Evolutionary conservation across 2,113 vertebrate species (phyloP).

Genomic region (Oenanthe melanoleuca): DNA sequence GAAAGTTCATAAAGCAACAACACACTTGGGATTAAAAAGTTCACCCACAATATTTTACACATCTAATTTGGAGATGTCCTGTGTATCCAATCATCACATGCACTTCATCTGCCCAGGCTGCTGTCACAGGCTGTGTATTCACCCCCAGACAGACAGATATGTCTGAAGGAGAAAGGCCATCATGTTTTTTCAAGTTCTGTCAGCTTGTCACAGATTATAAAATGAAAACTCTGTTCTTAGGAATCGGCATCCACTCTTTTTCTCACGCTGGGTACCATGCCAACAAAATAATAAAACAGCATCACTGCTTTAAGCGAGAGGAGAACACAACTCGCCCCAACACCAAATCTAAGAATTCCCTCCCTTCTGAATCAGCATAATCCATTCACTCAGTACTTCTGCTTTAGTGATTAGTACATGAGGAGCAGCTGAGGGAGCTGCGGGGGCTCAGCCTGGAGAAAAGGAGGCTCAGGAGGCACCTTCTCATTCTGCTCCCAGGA

Average conservation of each 20-base stretch:
- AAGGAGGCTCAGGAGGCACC: not conserved
- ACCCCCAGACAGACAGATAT: not conserved
- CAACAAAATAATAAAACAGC: not conserved
- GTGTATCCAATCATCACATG: not conserved
- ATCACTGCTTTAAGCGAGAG: not conserved
- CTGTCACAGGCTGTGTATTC: not conserved
- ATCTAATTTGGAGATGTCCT: not conserved
- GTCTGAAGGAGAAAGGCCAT: not conserved
- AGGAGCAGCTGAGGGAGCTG: not conserved
- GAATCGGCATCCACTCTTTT: not conserved
- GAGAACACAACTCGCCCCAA: not conserved
- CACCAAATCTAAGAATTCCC: not conserved
- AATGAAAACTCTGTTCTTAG: not conserved
- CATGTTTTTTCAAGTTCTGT: not conserved
- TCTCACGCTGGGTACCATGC: not conserved
- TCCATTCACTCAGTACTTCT: not conserved
- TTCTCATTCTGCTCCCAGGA: not conserved
- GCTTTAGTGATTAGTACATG: not conserved
- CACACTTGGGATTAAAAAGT: not conserved
- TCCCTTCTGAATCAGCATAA: not conserved
- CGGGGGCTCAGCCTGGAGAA: not conserved
- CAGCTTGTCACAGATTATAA: constrained; percentile 19
- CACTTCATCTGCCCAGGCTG: not conserved
- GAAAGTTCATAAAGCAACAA: not conserved
- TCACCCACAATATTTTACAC: not conserved